phyloP scores from a whole-genome alignment of 2,113 vertebrate genomes.

The Glareola pratincola region DNA sequence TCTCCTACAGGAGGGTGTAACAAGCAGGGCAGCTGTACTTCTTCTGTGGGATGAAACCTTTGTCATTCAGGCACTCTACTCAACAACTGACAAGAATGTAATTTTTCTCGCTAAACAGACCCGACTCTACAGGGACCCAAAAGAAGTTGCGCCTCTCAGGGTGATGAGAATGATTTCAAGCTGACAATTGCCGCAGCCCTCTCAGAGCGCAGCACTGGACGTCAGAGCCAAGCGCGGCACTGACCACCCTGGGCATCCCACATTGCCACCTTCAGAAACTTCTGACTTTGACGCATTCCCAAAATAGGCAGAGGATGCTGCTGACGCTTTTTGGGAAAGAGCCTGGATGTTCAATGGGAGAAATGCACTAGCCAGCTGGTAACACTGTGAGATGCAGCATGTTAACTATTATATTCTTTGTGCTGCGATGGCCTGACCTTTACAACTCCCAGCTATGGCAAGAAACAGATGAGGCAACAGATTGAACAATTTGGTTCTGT shows the following conservation, averaged over 20 bases:
- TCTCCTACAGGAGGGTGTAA: background rate
- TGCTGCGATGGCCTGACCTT: constrained; percentile 57
- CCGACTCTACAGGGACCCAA: no score
- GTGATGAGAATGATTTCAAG: background rate
- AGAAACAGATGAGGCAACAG: constrained; percentile 68
- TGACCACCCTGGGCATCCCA: background rate
- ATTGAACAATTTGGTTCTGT: constrained; percentile 68
- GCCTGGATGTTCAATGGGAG: background rate
- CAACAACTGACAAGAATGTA: background rate
- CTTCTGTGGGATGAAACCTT: background rate
- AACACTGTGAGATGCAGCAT: constrained; percentile 23
- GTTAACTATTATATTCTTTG: constrained; percentile 37
- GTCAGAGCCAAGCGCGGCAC: accelerated
- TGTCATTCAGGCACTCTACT: background rate
- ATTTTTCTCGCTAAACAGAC: background rate
- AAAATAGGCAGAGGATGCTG: constrained; percentile 26
- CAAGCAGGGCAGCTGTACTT: background rate
- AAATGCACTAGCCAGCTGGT: constrained; percentile 43
- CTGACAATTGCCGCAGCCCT: background rate
- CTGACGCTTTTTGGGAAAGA: background rate
- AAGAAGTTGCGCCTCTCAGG: background rate
- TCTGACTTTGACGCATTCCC: background rate
- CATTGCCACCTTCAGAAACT: background rate
- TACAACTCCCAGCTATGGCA: constrained; percentile 56
- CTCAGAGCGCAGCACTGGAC: background rate